Conservation (phyloP, 2,797 vertebrate genomes). For the Eutrigla gurnardus region DNA sequence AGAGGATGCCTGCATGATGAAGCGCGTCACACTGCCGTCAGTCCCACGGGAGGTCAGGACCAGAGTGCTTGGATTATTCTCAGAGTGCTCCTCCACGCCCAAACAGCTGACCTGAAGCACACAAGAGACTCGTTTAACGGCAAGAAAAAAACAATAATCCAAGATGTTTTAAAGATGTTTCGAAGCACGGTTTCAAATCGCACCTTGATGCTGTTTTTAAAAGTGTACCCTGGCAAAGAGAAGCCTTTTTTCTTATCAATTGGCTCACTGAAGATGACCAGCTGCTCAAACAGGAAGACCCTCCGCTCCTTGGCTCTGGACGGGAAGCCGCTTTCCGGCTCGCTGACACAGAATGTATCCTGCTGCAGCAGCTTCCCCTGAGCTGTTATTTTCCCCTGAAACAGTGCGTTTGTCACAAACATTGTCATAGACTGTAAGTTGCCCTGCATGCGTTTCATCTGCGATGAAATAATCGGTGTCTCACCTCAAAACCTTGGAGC, state of each 20-base stretch:
- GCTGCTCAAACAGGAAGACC: constrained; percentile 94
- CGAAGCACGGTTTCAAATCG: not conserved
- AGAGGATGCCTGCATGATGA: constrained; percentile 85
- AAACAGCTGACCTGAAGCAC: constrained; percentile 88
- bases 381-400: constrained; percentile 91
- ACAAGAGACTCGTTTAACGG: not conserved
- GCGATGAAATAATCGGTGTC: not conserved
- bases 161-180: not conserved
- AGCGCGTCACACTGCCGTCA: constrained; percentile 83
- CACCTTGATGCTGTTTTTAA: constrained; percentile 94
- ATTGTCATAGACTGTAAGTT: not conserved
- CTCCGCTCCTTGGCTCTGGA: constrained; percentile 88
- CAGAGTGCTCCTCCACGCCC: constrained; percentile 85
- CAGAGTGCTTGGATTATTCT: constrained; percentile 85
- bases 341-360: constrained; percentile 89
- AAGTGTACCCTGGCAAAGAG: constrained; percentile 87
- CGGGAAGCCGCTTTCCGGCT: constrained; percentile 85
- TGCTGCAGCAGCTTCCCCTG: constrained; percentile 94
- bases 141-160: not conserved
- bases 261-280: constrained; percentile 94
- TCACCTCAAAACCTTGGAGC: constrained; percentile 93
- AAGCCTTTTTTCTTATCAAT: constrained; percentile 91
- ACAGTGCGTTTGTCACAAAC: constrained; percentile 15
- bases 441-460: not conserved
- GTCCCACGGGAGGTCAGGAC: constrained; percentile 88